phyloP scores from a whole-genome alignment of 35 echinoderm and acorn worm species.

The Heliocidaris erythrogramma region DNA sequence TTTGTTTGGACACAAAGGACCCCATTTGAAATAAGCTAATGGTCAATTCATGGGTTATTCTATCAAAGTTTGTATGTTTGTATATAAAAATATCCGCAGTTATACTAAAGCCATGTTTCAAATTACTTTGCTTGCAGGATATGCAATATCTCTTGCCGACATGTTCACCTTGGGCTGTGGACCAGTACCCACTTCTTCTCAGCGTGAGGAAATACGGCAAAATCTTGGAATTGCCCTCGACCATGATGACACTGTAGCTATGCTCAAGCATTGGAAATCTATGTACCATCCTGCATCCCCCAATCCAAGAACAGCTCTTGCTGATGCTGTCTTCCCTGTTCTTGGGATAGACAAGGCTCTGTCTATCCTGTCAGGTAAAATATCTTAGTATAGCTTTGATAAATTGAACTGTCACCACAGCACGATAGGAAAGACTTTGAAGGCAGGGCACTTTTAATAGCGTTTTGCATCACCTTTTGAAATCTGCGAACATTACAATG shows the following conservation, averaged over 20 bases:
- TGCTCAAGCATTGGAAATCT: not conserved
- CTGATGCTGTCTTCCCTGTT: not conserved
- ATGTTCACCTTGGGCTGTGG: not conserved
- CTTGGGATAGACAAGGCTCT: not conserved
- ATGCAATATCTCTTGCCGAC: not conserved
- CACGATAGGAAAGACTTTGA: not conserved
- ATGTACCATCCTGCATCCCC: not conserved
- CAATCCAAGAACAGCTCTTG: not conserved
- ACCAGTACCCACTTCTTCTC: not conserved
- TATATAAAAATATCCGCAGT: too few relatives aligned
- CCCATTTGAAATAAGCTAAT: too few relatives aligned
- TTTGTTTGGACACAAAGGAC: too few relatives aligned
- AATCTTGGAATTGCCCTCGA: not conserved
- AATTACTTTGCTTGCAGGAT: not conserved
- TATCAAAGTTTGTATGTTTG: too few relatives aligned
- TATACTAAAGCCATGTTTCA: too few relatives aligned
- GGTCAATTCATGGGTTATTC: too few relatives aligned
- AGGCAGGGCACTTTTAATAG: too few relatives aligned
- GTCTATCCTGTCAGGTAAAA: not conserved
- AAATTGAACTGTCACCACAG: too few relatives aligned
- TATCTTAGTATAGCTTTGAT: too few relatives aligned
- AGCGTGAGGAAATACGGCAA: not conserved
- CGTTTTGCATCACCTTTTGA: too few relatives aligned
- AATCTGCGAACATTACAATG: not conserved
- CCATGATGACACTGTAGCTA: not conserved